These are phyloP conservation scores for Bellardia bayeri DNA, from an alignment of 2,888 invertebrate genomes.

Conservation along the genomic window DNA sequence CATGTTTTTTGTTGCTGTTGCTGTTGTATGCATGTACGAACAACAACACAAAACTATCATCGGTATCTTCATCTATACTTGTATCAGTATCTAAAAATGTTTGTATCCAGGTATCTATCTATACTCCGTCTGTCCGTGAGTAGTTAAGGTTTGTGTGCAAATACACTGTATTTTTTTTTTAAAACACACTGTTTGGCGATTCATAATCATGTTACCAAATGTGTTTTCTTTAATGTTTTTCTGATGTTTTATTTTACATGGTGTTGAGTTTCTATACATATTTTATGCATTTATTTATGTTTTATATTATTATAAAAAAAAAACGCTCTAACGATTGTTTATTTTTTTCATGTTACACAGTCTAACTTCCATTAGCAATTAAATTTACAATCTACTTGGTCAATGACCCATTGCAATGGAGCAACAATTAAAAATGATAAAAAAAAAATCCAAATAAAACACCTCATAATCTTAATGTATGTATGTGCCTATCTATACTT, in stretches of 20 bases:
- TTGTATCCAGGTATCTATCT: neutral
- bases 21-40: neutral
- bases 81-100: slow-evolving; percentile 13
- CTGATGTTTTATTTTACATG: slow-evolving; percentile 50
- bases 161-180: slow-evolving; percentile 6
- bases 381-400: slow-evolving; percentile 31
- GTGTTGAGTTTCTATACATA: slow-evolving; percentile 29
- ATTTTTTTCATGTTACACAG: slow-evolving; percentile 19
- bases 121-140: too few relatives aligned
- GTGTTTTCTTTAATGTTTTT: slow-evolving; percentile 70
- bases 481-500: neutral
- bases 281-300: slow-evolving; percentile 36
- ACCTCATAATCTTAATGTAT: slow-evolving; percentile 51
- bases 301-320: slow-evolving; percentile 1
- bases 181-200: slow-evolving; percentile 34
- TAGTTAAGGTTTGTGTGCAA: slow-evolving; percentile 4
- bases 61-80: slow-evolving; percentile 30
- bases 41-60: slow-evolving; percentile 15
- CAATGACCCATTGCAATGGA: slow-evolving; percentile 57
- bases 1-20: slow-evolving; percentile 8
- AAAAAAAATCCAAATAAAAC: slow-evolving; percentile 1
- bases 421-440: neutral
- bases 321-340: slow-evolving; percentile 26
- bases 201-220: slow-evolving; percentile 67
- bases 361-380: slow-evolving; percentile 52